Conservation (phyloP, 2,113 vertebrate genomes). For the Pterophyllum scalare region DNA sequence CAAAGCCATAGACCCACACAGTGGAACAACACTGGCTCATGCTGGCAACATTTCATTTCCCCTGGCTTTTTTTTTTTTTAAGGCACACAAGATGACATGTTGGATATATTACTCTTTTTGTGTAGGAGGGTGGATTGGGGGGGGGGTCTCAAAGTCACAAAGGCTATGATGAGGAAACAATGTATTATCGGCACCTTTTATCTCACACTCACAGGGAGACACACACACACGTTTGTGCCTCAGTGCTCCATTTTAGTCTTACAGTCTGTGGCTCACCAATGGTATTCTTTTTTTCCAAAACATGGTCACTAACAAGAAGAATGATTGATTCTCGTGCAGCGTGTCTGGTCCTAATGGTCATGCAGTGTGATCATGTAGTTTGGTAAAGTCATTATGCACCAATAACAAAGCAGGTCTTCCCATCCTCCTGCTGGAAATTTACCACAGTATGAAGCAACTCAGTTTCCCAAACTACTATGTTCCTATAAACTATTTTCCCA, state of each 20-base stretch:
- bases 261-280: neutral
- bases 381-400: constrained; percentile 18
- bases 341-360: constrained; percentile 38
- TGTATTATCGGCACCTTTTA: neutral
- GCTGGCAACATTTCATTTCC: constrained; percentile 32
- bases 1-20: constrained; percentile 21
- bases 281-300: constrained; percentile 7
- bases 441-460: neutral
- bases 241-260: neutral
- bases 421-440: neutral
- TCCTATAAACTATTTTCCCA: neutral
- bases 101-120: constrained; percentile 1
- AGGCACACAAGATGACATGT: constrained; percentile 39
- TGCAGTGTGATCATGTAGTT: neutral
- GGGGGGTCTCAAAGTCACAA: neutral
- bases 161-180: neutral
- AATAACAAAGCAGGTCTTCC: neutral
- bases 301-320: constrained; percentile 22
- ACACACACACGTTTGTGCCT: neutral
- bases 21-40: constrained; percentile 5
- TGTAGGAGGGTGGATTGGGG: neutral
- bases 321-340: constrained; percentile 41
- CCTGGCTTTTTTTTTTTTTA: constrained; percentile 11
- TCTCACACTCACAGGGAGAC: neutral
- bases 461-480: neutral